These are phyloP conservation scores for Ianthella basta DNA, from an alignment of 37 sponge, comb jelly and placozoan species.

Conservation along the genomic window DNA sequence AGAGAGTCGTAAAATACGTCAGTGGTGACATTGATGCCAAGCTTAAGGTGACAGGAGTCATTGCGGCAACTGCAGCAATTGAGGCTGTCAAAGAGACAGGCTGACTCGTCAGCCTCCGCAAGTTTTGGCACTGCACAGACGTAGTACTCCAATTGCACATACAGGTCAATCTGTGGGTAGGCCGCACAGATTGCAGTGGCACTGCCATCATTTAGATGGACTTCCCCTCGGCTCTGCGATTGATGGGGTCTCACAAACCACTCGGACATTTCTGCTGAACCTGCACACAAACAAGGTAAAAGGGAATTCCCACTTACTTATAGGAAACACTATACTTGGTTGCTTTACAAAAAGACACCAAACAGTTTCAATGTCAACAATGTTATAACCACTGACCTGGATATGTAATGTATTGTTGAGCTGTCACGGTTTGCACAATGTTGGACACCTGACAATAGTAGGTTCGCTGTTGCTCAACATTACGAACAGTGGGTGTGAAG, in stretches of 20 bases:
- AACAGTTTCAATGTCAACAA: no score
- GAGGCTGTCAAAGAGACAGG: slow-evolving; percentile 2
- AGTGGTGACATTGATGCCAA: neutral
- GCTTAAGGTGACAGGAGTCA: neutral
- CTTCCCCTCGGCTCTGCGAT: neutral
- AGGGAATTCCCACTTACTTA: no score
- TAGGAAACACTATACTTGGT: no score
- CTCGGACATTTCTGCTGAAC: neutral
- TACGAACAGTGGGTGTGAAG: no score
- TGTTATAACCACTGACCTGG: no score
- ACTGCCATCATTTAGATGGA: neutral
- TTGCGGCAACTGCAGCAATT: neutral
- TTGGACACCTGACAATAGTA: no score
- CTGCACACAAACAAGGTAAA: neutral
- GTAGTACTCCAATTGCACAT: neutral
- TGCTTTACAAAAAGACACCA: no score
- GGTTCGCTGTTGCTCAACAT: no score
- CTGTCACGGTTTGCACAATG: no score
- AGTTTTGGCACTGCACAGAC: neutral
- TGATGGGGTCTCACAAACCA: slow-evolving; percentile 19
- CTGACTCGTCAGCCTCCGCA: neutral
- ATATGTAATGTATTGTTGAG: no score
- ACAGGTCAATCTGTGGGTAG: neutral
- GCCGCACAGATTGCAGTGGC: neutral
- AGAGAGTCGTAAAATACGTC: neutral